Evolutionary conservation across 2,113 vertebrate genomes (phyloP).

Genomic region (Ursus arctos): DNA sequence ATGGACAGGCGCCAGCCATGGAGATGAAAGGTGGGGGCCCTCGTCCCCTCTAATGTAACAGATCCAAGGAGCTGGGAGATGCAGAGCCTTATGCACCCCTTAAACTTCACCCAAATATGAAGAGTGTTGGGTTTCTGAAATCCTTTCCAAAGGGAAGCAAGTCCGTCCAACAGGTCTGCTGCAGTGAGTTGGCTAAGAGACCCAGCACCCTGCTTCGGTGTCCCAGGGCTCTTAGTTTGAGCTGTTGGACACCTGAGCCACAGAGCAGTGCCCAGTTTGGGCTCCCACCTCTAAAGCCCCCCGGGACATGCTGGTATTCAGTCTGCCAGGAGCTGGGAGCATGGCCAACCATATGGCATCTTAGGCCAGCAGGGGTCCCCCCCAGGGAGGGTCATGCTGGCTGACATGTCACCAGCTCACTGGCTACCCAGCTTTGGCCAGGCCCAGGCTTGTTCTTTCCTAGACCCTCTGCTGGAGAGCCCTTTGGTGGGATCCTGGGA

Average conservation of each 20-base stretch:
- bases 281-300: not conserved
- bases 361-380: not conserved
- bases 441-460: not conserved
- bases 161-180: not conserved
- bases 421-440: not conserved
- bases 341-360: fast-evolving
- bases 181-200: not conserved
- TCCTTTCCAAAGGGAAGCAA: not conserved
- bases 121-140: not conserved
- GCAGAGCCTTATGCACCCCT: not conserved
- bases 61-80: not conserved
- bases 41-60: not conserved
- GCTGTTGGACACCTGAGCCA: not conserved
- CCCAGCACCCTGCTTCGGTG: not conserved
- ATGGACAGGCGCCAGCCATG: not conserved
- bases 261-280: not conserved
- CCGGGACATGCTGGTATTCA: not conserved
- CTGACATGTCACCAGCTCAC: not conserved
- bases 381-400: not conserved
- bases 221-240: not conserved
- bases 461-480: not conserved
- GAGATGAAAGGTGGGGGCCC: not conserved
- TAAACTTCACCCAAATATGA: not conserved
- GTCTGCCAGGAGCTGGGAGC: not conserved
- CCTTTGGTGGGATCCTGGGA: not conserved